Conservation (phyloP, 2,888 invertebrate genomes). For the Polymixis lichenea region DNA sequence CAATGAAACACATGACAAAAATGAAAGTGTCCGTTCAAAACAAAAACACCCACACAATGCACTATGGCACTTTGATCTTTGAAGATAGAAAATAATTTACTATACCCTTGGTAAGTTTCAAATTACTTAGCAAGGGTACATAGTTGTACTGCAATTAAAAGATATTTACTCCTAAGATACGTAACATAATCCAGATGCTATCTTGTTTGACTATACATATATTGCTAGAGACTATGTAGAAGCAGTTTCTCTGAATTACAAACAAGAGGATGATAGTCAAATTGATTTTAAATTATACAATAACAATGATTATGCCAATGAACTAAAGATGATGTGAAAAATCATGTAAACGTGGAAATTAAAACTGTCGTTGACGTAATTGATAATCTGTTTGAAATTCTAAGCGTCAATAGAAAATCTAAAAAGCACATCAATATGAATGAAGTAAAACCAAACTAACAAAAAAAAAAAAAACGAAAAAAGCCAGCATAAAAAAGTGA, state of each 20-base stretch:
- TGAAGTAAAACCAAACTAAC: constrained; percentile 13
- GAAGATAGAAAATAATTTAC: constrained; percentile 34
- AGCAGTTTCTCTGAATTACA: neutral
- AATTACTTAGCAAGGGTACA: constrained; percentile 24
- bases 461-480: constrained; percentile 31
- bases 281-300: neutral
- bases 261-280: neutral
- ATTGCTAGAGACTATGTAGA: neutral
- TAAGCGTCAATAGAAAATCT: neutral
- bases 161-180: constrained; percentile 22
- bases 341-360: neutral
- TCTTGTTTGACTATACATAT: constrained; percentile 21
- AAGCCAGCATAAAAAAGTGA: constrained; percentile 36
- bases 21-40: constrained; percentile 52
- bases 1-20: constrained; percentile 55
- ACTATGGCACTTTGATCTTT: constrained; percentile 29
- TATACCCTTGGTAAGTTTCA: constrained; percentile 28
- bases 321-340: neutral
- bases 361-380: neutral
- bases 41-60: constrained; percentile 39
- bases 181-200: constrained; percentile 13
- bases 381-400: constrained; percentile 14
- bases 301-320: neutral
- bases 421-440: constrained; percentile 24
- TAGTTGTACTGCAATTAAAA: constrained; percentile 26